phyloP scores from a whole-genome alignment of 2,797 vertebrate species.

The Artibeus jamaicensis region DNA sequence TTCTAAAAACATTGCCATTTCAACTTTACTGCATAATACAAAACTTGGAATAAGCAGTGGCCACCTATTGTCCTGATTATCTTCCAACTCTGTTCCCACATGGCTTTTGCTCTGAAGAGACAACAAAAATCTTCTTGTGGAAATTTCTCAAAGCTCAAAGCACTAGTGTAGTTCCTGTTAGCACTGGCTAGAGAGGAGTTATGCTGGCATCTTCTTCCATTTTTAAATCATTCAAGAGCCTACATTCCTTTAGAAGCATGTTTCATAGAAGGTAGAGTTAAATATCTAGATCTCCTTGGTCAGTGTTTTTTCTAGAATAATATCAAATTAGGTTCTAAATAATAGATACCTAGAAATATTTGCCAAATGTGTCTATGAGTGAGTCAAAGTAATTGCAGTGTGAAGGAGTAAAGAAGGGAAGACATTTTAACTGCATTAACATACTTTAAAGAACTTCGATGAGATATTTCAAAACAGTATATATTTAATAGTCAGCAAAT shows the following conservation, averaged over 20 bases:
- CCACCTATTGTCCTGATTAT: neutral
- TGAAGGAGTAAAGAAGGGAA: neutral
- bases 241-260: neutral
- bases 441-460: neutral
- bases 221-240: neutral
- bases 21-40: neutral
- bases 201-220: neutral
- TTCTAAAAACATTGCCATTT: neutral
- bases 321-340: neutral
- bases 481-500: neutral
- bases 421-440: neutral
- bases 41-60: neutral
- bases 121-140: neutral
- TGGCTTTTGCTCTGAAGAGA: neutral
- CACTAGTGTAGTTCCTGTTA: neutral
- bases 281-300: neutral
- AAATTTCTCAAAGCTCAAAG: neutral
- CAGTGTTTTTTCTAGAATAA: neutral
- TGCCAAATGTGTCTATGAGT: neutral
- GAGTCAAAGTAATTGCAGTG: neutral
- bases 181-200: neutral
- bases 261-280: neutral
- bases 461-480: neutral
- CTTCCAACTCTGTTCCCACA: neutral
- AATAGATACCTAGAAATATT: neutral